These are phyloP conservation scores for Willowsia nigromaculata DNA, from an alignment of 2,888 invertebrate species.

Conservation along the genomic window DNA sequence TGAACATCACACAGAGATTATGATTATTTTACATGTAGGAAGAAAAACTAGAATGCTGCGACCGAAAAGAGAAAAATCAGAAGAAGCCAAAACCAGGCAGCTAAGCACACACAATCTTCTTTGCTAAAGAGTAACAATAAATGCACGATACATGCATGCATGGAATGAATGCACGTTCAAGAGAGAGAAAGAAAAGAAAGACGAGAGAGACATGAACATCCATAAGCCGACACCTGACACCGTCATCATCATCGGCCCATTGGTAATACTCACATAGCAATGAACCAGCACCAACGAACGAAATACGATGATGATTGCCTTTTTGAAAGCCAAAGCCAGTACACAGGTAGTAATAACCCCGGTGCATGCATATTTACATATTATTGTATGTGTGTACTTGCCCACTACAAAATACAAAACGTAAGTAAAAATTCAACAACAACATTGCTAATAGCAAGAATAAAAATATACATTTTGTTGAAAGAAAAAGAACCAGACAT, in stretches of 20 bases:
- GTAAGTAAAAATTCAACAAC: background rate
- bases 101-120: background rate
- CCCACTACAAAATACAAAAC: background rate
- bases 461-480: conserved; percentile 17
- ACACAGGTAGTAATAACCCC: conserved; percentile 26
- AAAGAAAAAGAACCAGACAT: conserved; percentile 24
- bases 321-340: conserved; percentile 17
- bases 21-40: conserved; percentile 35
- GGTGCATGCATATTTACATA: background rate
- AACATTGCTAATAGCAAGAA: background rate
- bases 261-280: conserved; percentile 19
- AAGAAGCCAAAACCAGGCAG: conserved; percentile 44
- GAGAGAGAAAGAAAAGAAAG: conserved; percentile 10
- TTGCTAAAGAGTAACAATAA: background rate
- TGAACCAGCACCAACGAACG: conserved; percentile 53
- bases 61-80: background rate
- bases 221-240: conserved; percentile 67
- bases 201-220: conserved; percentile 1
- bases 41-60: conserved; percentile 14
- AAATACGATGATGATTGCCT: conserved; percentile 50
- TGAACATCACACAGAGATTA: conserved; percentile 8
- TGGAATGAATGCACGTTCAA: conserved; percentile 17
- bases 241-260: conserved; percentile 19
- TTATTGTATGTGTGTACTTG: background rate
- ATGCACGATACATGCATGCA: conserved; percentile 5